Conservation (phyloP, 2,797 vertebrate genomes). For the Crax fasciolata region DNA sequence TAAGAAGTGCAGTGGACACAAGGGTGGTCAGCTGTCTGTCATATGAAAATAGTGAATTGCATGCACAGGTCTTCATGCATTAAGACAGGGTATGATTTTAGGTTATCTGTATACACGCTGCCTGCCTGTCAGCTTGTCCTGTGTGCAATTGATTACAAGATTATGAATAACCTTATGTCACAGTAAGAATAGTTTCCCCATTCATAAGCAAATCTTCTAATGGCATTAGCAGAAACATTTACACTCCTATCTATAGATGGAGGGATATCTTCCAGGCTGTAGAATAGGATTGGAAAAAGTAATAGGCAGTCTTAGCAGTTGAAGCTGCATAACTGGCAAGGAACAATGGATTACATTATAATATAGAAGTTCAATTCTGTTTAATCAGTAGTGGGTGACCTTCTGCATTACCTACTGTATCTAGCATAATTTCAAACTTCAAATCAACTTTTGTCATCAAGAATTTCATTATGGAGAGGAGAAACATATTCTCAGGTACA, state of each 20-base stretch:
- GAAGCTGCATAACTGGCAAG: not conserved
- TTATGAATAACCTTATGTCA: not conserved
- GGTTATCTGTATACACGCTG: not conserved
- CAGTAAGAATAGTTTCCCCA: not conserved
- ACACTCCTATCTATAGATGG: not conserved
- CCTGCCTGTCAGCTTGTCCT: not conserved
- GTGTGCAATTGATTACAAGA: not conserved
- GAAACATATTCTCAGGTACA: not conserved
- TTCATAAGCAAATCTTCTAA: not conserved
- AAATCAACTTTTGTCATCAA: not conserved
- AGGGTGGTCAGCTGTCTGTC: not conserved
- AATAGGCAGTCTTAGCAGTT: not conserved
- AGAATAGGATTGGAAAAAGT: not conserved
- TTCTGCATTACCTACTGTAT: not conserved
- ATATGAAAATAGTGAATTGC: not conserved
- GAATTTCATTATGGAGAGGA: not conserved
- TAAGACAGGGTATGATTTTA: not conserved
- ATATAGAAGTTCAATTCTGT: not conserved
- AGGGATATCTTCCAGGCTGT: not conserved
- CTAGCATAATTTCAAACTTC: not conserved
- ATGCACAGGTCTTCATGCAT: not conserved
- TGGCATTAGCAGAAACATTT: not conserved
- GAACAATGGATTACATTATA: slow-evolving; percentile 6
- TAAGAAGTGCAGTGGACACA: not conserved
- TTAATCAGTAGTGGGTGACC: not conserved